Conservation (phyloP, 1,140 invertebrate species). For the Caligus rogercresseyi region DNA sequence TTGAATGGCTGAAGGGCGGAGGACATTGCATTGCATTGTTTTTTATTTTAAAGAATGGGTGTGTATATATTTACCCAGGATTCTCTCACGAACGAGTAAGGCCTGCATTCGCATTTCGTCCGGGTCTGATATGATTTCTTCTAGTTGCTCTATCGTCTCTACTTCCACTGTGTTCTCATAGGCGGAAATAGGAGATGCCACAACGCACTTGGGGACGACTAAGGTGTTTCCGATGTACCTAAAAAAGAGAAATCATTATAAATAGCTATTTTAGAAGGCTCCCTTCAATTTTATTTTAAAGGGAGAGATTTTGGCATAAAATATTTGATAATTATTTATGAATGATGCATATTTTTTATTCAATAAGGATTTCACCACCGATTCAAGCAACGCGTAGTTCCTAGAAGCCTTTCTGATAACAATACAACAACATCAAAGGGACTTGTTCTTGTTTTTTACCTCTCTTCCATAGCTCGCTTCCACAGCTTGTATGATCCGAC, state of each 20-base stretch:
- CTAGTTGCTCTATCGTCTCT: conserved; percentile 50
- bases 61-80: conserved; percentile 40
- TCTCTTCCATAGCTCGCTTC: conserved; percentile 68
- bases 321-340: too few species aligned
- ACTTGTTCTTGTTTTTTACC: too few species aligned
- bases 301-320: too few species aligned
- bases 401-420: too few species aligned
- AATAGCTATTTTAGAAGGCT: neutral
- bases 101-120: conserved; percentile 94
- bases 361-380: too few species aligned
- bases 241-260: conserved; percentile 19
- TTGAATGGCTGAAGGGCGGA: too few species aligned
- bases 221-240: conserved; percentile 37
- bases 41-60: too few species aligned
- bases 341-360: too few species aligned
- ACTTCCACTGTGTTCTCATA: conserved; percentile 75
- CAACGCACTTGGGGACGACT: conserved; percentile 46
- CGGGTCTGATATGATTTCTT: conserved; percentile 71
- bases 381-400: too few species aligned
- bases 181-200: conserved; percentile 50
- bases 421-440: too few species aligned
- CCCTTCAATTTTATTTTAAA: too few species aligned
- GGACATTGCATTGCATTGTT: too few species aligned
- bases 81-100: conserved; percentile 74
- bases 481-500: conserved; percentile 65